A percentile compares a stretch with the other conserved stretches of the same genome.
phyloP scores from a whole-genome alignment of 2,797 vertebrate genomes.

The Ceryle rudis region DNA sequence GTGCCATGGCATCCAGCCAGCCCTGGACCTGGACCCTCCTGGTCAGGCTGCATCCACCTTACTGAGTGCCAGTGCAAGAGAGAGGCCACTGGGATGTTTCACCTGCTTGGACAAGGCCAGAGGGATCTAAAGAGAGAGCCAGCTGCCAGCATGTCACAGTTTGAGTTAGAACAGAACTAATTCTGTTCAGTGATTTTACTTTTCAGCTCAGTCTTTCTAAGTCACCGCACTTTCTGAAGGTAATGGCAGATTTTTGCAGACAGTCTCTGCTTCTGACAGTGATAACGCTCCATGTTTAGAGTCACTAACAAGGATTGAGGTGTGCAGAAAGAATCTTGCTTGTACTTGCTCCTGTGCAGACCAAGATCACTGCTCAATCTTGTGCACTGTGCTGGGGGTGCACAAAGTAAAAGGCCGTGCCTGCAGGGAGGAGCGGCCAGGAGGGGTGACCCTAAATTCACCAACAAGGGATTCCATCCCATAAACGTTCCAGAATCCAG shows the following conservation, averaged over 20 bases:
- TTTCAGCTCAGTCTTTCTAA: too few relatives aligned
- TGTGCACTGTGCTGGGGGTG: not conserved
- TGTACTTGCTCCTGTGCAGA: too few relatives aligned
- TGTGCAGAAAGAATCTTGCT: too few relatives aligned
- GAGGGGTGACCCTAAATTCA: not conserved
- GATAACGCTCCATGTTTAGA: too few relatives aligned
- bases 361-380: not conserved
- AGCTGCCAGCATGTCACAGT: not conserved
- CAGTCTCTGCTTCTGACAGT: too few relatives aligned
- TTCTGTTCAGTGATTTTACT: not conserved
- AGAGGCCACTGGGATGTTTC: not conserved
- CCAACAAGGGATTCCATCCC: not conserved
- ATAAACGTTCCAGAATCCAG: too few relatives aligned
- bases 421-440: not conserved
- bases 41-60: not conserved
- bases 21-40: rapidly evolving
- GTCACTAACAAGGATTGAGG: too few relatives aligned
- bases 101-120: not conserved
- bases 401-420: not conserved
- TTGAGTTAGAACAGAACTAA: not conserved
- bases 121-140: not conserved
- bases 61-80: not conserved
- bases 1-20: not conserved
- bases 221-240: too few relatives aligned
- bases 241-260: too few relatives aligned